Base-by-base conservation (phyloP, 2,113 vertebrate genomes). In the Nibea coibor region DNA sequence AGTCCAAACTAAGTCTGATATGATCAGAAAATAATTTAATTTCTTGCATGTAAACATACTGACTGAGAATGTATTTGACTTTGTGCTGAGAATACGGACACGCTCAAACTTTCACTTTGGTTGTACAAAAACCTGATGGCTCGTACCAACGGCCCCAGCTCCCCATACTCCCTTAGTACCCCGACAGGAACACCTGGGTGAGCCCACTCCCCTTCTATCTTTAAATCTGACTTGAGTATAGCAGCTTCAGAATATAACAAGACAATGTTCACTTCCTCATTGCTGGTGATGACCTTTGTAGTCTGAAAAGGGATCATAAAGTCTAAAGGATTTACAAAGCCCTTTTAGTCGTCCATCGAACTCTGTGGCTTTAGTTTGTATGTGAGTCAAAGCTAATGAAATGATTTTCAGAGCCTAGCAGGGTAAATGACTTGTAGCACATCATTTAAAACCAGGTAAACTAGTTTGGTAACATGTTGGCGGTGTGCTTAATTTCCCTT, bases 221-320 rank as follows among this genome's bases (percentile, higher is more conserved):
- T 77, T 14, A 10, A 62, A 47, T 7, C 31, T 35, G 10, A 1
- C 2, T n/a, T 39, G 16, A 61, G 61, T 28, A 64, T 68, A 69
- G 47, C 20, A 39, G 8, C 47, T 10, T 26, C 0, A n/a, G 12
- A 53, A 64, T 20, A 14, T 20, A 42, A 24, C 16, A 24, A 17
- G 10, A 56, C 45, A 42, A 22, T 8, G 63, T 28, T 20, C 16
- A 17, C 42, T 12, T 1, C 26, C 9, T 28, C n/a, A 4, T 57
- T 43, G 69, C 28, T 20, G 70, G 70, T 10, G 48, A 43, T 63
- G 70, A 82, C 74, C 54, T 57, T 26, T 72, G 62, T 59, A 48
- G 72, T 68, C 54, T 72, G 53, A 83, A 61, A 56, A 10, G 75
- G 74, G 75, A 70, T 58, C 64, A 31, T 53, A 42, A 80, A 54